Percentiles rank a stretch among this genome's conserved stretches.
Evolutionary conservation across 2,113 vertebrate genomes (phyloP).

Genomic region (Macrotis lagotis): DNA sequence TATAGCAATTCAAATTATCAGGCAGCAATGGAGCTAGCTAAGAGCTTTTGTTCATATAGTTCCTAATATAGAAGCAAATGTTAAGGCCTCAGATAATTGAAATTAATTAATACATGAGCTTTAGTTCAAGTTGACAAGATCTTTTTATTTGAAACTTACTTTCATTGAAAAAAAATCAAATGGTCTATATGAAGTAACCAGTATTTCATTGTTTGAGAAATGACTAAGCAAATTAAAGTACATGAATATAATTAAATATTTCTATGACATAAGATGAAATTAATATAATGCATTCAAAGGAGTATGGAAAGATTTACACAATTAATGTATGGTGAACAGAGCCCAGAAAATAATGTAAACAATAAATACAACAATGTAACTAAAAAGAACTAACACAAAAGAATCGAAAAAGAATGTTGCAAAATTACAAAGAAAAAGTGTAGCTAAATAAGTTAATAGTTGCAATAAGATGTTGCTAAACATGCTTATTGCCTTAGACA

Average conservation of each 20-base stretch:
- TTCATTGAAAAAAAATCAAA: neutral
- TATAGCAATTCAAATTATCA: conserved; percentile 13
- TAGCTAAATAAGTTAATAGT: too few species aligned
- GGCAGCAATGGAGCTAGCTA: neutral
- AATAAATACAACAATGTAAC: neutral
- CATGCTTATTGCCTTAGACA: too few species aligned
- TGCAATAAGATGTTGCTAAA: too few species aligned
- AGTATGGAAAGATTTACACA: neutral
- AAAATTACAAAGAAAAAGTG: too few species aligned
- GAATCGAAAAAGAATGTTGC: too few species aligned
- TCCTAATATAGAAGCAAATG: neutral
- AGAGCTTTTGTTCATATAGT: neutral
- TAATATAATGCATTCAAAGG: neutral
- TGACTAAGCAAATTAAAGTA: neutral
- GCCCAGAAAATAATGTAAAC: neutral
- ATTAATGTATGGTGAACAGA: neutral
- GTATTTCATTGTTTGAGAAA: neutral
- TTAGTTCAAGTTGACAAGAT: neutral
- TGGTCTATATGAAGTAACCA: neutral
- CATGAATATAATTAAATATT: neutral
- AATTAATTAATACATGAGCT: neutral
- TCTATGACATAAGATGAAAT: neutral
- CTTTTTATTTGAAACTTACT: neutral
- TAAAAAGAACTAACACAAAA: too few species aligned
- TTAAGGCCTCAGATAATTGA: neutral